A percentile compares a stretch with the other conserved stretches of the same genome.
Evolutionary conservation across 1,140 invertebrate genomes (phyloP).

Genomic region (Drosophila rufa): DNA sequence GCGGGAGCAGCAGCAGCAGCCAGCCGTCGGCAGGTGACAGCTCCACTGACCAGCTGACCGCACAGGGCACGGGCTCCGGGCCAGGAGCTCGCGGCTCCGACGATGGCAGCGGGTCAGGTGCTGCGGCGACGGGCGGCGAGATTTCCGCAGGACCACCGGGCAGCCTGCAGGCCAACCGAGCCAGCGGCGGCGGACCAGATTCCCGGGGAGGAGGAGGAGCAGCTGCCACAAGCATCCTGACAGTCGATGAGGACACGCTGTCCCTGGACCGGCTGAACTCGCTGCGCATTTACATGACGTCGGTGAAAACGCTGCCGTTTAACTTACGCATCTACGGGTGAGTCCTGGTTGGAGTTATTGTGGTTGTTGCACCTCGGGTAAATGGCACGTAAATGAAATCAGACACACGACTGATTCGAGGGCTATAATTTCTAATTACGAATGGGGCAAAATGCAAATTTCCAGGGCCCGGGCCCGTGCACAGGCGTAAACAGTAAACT

Average conservation of each 20-base stretch:
- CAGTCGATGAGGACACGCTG: slow-evolving; percentile 80
- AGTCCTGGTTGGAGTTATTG: slow-evolving; percentile 39
- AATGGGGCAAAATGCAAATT: slow-evolving; percentile 62
- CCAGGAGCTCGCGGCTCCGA: slow-evolving; percentile 18
- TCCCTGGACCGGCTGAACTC: slow-evolving; percentile 83
- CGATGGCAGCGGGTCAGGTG: slow-evolving; percentile 32
- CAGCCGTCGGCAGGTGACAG: slow-evolving; percentile 58
- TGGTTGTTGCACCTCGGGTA: slow-evolving; percentile 18
- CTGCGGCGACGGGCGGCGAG: slow-evolving; percentile 2
- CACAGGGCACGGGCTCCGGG: slow-evolving; percentile 30
- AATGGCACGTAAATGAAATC: slow-evolving; percentile 25
- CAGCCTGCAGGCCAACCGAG: slow-evolving; percentile 54
- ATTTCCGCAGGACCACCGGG: slow-evolving; percentile 35
- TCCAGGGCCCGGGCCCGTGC: slow-evolving; percentile 2
- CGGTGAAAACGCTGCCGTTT: slow-evolving; percentile 84
- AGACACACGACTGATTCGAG: slow-evolving; percentile 25
- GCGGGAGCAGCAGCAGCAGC: slow-evolving; percentile 42
- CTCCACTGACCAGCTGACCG: slow-evolving; percentile 69
- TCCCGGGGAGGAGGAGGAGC: slow-evolving; percentile 23
- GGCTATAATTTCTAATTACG: slow-evolving; percentile 72
- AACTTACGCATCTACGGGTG: slow-evolving; percentile 85
- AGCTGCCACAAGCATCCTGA: slow-evolving; percentile 65
- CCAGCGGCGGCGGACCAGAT: slow-evolving; percentile 11
- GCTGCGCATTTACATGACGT: slow-evolving; percentile 83
- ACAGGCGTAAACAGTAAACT: slow-evolving; percentile 53